Conservation (phyloP, 2,797 vertebrate genomes). For the Cichlasoma orientale region DNA sequence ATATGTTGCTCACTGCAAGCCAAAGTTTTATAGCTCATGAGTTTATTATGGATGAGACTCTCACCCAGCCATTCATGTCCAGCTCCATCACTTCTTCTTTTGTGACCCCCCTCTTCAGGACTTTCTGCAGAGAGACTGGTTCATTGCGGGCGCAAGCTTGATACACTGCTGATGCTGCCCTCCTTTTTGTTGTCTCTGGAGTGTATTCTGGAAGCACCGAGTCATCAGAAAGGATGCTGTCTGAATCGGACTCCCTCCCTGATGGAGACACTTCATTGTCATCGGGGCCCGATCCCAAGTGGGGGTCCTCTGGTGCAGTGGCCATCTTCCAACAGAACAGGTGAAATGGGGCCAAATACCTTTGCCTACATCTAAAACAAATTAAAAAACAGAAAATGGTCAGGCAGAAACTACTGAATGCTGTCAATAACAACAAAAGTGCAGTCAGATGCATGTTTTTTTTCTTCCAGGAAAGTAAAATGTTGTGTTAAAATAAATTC, state of each 20-base stretch:
- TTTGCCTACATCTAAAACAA: conserved; percentile 52
- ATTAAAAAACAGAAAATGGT: conserved; percentile 4
- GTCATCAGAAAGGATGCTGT: conserved; percentile 82
- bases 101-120: conserved; percentile 81
- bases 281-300: conserved; percentile 69
- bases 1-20: not conserved
- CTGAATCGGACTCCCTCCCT: conserved; percentile 59
- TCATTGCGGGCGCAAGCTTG: conserved; percentile 84
- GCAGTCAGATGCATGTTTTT: not conserved
- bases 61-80: conserved; percentile 88
- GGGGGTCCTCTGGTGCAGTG: conserved; percentile 70
- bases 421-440: conserved; percentile 13
- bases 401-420: not conserved
- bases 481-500: conserved; percentile 7
- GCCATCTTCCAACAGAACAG: conserved; percentile 67
- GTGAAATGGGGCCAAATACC: conserved; percentile 18
- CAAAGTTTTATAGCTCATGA: not conserved
- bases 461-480: not conserved
- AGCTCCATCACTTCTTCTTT: conserved; percentile 82
- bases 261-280: conserved; percentile 51
- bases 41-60: conserved; percentile 12
- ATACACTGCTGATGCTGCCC: conserved; percentile 71
- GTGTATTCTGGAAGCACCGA: conserved; percentile 78
- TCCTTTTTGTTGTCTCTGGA: not conserved
- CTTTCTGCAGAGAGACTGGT: conserved; percentile 64